Percentiles rank a stretch among this genome's conserved stretches.
Evolutionary conservation across 2,888 invertebrate genomes (phyloP).

Genomic region (Amiota mariae): DNA sequence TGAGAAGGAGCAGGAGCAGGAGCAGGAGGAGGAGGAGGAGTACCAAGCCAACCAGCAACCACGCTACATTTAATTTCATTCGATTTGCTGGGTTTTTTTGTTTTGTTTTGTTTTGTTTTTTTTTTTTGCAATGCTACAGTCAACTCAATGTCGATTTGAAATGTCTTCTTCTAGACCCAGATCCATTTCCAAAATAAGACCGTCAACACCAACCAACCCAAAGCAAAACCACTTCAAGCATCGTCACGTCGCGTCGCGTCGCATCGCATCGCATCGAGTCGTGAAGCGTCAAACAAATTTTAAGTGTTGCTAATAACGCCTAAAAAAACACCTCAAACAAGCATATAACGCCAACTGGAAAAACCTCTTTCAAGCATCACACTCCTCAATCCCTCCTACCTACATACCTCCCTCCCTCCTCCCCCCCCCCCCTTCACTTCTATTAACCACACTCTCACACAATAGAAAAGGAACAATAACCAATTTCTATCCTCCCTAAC

Average conservation of each 20-base stretch:
- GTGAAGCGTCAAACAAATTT: background rate
- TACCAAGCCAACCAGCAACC: background rate
- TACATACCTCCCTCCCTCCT: too few species aligned
- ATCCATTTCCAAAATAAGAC: background rate
- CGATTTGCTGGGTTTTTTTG: background rate
- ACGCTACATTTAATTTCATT: too few species aligned
- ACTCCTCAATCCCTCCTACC: too few species aligned
- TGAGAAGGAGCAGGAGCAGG: background rate
- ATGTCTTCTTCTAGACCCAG: background rate
- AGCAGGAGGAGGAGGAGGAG: background rate
- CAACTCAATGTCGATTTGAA: too few species aligned
- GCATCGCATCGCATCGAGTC: background rate
- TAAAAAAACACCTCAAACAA: conserved; percentile 17
- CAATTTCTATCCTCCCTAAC: too few species aligned
- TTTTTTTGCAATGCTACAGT: background rate
- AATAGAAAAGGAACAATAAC: too few species aligned
- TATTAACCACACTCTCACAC: background rate
- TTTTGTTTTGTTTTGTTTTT: background rate
- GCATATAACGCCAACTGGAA: background rate
- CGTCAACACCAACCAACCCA: background rate
- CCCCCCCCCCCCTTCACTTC: background rate
- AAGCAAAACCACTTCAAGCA: background rate
- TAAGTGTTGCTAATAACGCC: conserved; percentile 24
- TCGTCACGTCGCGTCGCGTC: too few species aligned
- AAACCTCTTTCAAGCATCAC: background rate